Evolutionary conservation across 2,888 invertebrate genomes (phyloP).

Genomic region (Idaea straminata): DNA sequence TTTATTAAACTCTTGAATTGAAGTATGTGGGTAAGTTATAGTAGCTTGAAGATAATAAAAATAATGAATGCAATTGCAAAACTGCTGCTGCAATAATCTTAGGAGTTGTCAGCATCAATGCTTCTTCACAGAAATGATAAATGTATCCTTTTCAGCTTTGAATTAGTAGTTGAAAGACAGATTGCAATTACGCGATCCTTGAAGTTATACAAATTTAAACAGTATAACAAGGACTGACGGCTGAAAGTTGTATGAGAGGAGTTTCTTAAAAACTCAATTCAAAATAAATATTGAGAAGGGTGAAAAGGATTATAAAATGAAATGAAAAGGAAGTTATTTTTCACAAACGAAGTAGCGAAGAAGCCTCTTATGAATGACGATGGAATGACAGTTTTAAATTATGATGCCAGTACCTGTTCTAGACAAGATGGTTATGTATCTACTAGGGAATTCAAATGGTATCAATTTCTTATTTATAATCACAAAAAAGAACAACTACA

Average conservation of each 20-base stretch:
- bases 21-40: neutral
- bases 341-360: neutral
- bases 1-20: too few relatives aligned
- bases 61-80: neutral
- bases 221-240: neutral
- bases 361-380: neutral
- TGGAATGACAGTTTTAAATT: neutral
- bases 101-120: conserved; percentile 53
- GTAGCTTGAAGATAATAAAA: neutral
- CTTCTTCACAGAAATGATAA: conserved; percentile 57
- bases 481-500: too few relatives aligned
- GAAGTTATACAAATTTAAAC: neutral
- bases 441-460: too few relatives aligned
- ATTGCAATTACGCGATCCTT: conserved; percentile 35
- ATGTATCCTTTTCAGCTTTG: conserved; percentile 62
- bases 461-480: too few relatives aligned
- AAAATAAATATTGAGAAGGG: neutral
- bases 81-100: conserved; percentile 22
- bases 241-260: neutral
- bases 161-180: conserved; percentile 46
- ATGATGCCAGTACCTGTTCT: too few relatives aligned
- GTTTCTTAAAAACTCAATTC: neutral
- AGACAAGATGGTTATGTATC: too few relatives aligned
- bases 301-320: neutral
- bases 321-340: neutral